phyloP scores from a whole-genome alignment of 1,140 invertebrate genomes.

The Lysiphlebus fabarum region DNA sequence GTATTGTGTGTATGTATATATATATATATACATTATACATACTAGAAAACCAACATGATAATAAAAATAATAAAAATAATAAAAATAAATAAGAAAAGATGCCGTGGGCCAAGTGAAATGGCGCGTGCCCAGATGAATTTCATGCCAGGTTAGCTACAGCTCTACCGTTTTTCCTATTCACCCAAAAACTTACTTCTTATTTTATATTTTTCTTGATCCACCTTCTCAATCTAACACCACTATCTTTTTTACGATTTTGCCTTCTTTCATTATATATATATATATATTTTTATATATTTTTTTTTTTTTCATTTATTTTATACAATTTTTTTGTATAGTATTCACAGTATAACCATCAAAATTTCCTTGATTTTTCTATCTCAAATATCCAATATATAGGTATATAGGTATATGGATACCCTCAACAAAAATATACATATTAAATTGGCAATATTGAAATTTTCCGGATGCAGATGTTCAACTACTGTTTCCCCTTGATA shows the following conservation, averaged over 20 bases:
- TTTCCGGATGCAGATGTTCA: slow-evolving; percentile 4
- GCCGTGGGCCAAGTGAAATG: slow-evolving; percentile 33
- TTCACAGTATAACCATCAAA: too few species aligned
- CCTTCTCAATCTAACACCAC: slow-evolving; percentile 2
- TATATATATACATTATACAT: too few species aligned
- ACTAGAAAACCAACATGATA: neutral
- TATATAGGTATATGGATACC: too few species aligned
- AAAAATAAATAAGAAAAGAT: slow-evolving; percentile 18
- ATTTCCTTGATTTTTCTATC: too few species aligned
- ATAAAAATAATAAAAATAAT: too few species aligned
- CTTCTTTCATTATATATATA: slow-evolving; percentile 6
- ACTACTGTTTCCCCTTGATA: slow-evolving; percentile 2
- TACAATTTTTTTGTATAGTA: too few species aligned
- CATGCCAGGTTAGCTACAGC: slow-evolving; percentile 32
- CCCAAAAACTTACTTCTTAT: neutral
- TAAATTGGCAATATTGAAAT: slow-evolving; percentile 8
- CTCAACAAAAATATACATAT: neutral
- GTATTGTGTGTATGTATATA: too few species aligned
- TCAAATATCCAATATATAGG: too few species aligned
- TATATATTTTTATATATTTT: too few species aligned
- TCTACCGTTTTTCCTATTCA: slow-evolving; percentile 12
- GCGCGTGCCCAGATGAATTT: slow-evolving; percentile 35
- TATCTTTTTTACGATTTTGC: neutral
- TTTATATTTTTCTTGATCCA: slow-evolving; percentile 4
- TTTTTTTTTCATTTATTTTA: too few species aligned